Percentiles rank a stretch among this genome's conserved stretches.
phyloP scores from a whole-genome alignment of 1,140 invertebrate genomes.

The Phenacoccus solenopsis region DNA sequence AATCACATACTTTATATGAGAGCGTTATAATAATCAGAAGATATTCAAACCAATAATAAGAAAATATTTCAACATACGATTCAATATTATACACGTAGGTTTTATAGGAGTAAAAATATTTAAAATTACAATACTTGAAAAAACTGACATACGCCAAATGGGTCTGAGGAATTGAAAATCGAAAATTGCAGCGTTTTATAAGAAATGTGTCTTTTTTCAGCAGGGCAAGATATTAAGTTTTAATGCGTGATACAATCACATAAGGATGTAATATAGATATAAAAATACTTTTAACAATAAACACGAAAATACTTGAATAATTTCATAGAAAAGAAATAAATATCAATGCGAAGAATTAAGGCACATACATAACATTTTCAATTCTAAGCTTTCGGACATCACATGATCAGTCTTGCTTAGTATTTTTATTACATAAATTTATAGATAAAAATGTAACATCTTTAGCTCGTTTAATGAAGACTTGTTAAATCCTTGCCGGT shows the following conservation, averaged over 20 bases:
- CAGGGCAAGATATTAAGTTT: not conserved
- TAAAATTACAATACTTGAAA: not conserved
- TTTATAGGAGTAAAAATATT: not conserved
- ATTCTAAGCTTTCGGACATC: not conserved
- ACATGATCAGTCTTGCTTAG: not conserved
- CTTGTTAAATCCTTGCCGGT: not conserved
- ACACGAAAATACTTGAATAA: not conserved
- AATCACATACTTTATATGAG: not conserved
- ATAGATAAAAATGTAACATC: not conserved
- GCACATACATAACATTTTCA: too few relatives aligned
- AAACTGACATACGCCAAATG: not conserved
- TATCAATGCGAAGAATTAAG: too few relatives aligned
- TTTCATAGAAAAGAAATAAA: too few relatives aligned
- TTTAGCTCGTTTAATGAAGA: not conserved
- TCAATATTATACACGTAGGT: not conserved
- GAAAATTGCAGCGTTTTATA: not conserved
- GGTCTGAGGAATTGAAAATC: not conserved
- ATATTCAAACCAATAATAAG: not conserved
- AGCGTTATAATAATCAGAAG: not conserved
- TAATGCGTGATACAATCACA: not conserved
- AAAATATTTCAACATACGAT: not conserved
- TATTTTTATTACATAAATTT: not conserved
- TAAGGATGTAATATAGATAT: not conserved
- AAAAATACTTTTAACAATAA: not conserved
- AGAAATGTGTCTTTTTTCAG: not conserved